Base-by-base conservation (phyloP, 1,140 invertebrate species). In the Bombus balteatus region DNA sequence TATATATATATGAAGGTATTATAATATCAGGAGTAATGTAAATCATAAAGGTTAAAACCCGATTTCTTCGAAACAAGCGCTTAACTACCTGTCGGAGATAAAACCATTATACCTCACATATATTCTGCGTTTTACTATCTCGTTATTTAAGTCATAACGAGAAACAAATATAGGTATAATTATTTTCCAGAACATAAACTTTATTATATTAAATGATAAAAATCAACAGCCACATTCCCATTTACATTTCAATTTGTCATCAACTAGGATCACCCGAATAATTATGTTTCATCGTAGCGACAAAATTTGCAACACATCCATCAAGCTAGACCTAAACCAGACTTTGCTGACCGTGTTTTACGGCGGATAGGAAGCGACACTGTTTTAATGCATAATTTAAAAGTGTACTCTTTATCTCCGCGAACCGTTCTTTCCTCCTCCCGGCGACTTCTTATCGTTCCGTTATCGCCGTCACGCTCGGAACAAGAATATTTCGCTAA, bases 401-500 rank as follows among this genome's bases (percentile, higher is more conserved):
- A 83, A 76, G 81, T 68, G 32, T 34, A 41, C 34, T 73, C 68
- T 85, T 80, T 73, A 80, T 85, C 76, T 85, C 68, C n/a, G 25
- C 34, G 72, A 39, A 12, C n/a, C 43, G 65, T 57, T 70, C 18
- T 41, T 41, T 34, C 75, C 18, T 59, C 39, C 43, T 2, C 41
- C n/a, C 10, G 22, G n/a, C 28, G 10, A 66, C 76, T 59, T 15
- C 81, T 83, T 83, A 83, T 83, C 81, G 72, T 41, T n/a, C 41
- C 43, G 62, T 76, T 83, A 83, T 83, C 83, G 32, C 66, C 34
- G 77, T 80, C 83, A 80, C 83, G 68, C 77, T 80, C 83, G 53
- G 68, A 81, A 81, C 83, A 85, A 85, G 83, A 85, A 81, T 81
- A 85, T 85, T 81, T 85, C 83, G 77, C 66, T 83, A 83, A 83